Percentiles rank a stretch among this genome's conserved stretches.
Evolutionary conservation across 1,140 invertebrate genomes (phyloP).

Genomic region (Lysiphlebus fabarum): DNA sequence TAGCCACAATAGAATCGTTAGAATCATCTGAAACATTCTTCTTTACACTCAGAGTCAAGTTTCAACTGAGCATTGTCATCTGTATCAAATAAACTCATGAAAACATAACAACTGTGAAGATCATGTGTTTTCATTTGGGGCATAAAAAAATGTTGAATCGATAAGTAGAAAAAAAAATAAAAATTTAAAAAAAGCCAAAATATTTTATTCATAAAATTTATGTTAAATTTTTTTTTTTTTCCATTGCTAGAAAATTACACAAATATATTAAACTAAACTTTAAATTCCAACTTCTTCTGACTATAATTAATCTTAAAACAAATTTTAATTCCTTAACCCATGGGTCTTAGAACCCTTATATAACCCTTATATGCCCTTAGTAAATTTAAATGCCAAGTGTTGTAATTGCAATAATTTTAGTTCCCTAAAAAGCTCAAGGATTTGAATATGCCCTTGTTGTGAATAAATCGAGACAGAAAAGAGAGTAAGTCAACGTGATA

Average conservation of each 20-base stretch:
- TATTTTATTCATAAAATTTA: too few species aligned
- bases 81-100: too few species aligned
- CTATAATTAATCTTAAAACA: constrained; percentile 14
- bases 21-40: too few species aligned
- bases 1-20: too few species aligned
- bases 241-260: not conserved
- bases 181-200: too few species aligned
- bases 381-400: constrained; percentile 28
- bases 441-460: constrained; percentile 31
- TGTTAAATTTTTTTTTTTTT: too few species aligned
- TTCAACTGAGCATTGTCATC: too few species aligned
- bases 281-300: constrained; percentile 10
- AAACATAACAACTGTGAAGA: too few species aligned
- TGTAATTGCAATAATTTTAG: constrained; percentile 44
- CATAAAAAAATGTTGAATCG: too few species aligned
- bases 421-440: constrained; percentile 19
- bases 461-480: constrained; percentile 46
- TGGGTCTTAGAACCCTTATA: constrained; percentile 13
- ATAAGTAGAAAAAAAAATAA: too few species aligned
- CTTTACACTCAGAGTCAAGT: too few species aligned
- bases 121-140: too few species aligned
- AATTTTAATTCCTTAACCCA: constrained; percentile 14
- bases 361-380: constrained; percentile 12
- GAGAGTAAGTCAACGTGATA: constrained; percentile 53
- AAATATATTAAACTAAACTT: constrained; percentile 15